These are phyloP conservation scores for Heteromyza rotundicornis DNA, from an alignment of 2,888 invertebrate genomes.

Conservation along the genomic window DNA sequence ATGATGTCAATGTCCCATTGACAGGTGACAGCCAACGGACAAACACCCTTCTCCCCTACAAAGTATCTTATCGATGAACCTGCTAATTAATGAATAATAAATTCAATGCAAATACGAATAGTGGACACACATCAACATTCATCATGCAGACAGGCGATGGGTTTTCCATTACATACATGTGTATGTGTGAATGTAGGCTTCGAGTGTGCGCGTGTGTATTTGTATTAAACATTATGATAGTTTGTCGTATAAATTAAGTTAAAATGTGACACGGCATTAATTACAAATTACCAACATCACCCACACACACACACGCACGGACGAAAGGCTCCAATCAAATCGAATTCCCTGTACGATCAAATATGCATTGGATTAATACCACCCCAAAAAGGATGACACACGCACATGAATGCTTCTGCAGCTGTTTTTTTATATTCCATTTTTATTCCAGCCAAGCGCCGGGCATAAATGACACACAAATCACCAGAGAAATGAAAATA, in stretches of 20 bases:
- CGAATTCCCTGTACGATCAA: too few relatives aligned
- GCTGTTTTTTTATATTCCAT: neutral
- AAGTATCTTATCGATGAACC: too few relatives aligned
- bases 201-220: neutral
- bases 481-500: conserved; percentile 24
- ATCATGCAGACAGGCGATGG: too few relatives aligned
- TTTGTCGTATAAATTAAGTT: conserved; percentile 22
- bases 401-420: neutral
- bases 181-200: too few relatives aligned
- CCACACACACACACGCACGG: neutral
- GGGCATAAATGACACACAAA: conserved; percentile 19
- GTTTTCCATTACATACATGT: too few relatives aligned
- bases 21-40: neutral
- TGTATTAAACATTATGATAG: conserved; percentile 13
- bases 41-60: too few relatives aligned
- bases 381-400: neutral
- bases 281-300: conserved; percentile 19
- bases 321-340: neutral
- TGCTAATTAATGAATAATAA: conserved; percentile 12
- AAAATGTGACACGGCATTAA: conserved; percentile 26
- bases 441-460: neutral
- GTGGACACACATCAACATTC: too few relatives aligned
- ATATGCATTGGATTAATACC: neutral
- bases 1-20: too few relatives aligned
- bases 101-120: too few relatives aligned